Percentiles rank a stretch among this genome's conserved stretches.
Evolutionary conservation across 2,797 vertebrate species (phyloP).

Genomic region (Botia kubotai): DNA sequence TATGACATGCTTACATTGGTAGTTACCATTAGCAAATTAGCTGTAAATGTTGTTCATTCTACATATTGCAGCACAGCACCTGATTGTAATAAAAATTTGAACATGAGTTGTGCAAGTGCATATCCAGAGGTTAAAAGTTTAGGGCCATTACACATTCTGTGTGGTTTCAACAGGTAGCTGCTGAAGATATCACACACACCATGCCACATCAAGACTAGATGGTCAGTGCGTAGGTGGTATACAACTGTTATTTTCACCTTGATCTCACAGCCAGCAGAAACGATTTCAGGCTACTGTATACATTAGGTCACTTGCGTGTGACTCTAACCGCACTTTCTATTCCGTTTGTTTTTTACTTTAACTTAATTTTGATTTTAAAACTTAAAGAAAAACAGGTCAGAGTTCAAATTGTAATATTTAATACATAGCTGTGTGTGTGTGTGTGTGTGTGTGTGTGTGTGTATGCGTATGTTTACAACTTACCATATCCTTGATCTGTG

Average conservation of each 20-base stretch:
- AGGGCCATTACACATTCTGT: not conserved
- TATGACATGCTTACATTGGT: too few species aligned
- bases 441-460: not conserved
- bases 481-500: conserved; percentile 99
- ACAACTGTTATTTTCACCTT: conserved; percentile 4
- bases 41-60: not conserved
- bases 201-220: conserved; percentile 46
- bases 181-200: not conserved
- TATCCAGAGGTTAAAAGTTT: not conserved
- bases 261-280: conserved; percentile 29
- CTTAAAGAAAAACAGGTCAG: not conserved
- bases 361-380: not conserved
- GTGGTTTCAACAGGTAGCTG: conserved; percentile 24
- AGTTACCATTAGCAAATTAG: not conserved
- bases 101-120: not conserved
- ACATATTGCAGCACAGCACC: not conserved
- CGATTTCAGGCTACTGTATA: conserved; percentile 1
- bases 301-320: not conserved
- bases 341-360: not conserved
- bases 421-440: not conserved
- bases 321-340: not conserved
- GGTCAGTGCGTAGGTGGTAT: conserved; percentile 12
- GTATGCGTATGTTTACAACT: conserved; percentile 63
- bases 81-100: not conserved
- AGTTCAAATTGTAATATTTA: too few species aligned